These are phyloP conservation scores for Sepioteuthis lessoniana DNA, from an alignment of 2,888 invertebrate genomes.

Conservation along the genomic window DNA sequence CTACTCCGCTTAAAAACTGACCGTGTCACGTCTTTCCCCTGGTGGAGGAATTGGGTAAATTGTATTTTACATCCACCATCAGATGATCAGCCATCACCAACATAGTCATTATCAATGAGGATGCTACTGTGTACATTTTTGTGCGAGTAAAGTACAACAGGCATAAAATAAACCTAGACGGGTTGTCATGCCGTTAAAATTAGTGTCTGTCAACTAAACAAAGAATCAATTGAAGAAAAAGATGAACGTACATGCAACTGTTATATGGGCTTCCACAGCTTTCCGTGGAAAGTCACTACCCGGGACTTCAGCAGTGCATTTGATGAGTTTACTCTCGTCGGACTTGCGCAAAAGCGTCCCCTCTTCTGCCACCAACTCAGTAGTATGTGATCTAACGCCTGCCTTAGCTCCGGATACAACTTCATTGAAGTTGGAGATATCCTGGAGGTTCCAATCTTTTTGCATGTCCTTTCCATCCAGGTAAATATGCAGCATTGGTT, in stretches of 20 bases:
- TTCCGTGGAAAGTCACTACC: conserved; percentile 23
- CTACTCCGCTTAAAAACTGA: too few species aligned
- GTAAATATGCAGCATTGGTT: conserved; percentile 40
- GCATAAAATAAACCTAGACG: too few species aligned
- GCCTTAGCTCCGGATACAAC: conserved; percentile 34
- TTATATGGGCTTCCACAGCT: conserved; percentile 17
- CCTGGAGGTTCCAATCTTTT: conserved; percentile 34
- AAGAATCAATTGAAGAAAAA: background rate
- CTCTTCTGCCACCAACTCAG: conserved; percentile 40
- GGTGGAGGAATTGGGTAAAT: too few species aligned
- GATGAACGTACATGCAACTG: background rate
- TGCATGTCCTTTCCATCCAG: conserved; percentile 42
- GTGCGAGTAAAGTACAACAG: too few species aligned
- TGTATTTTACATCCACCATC: too few species aligned
- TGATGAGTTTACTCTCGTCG: conserved; percentile 21
- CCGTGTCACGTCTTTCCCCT: too few species aligned
- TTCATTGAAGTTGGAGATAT: conserved; percentile 25
- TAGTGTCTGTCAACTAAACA: too few species aligned
- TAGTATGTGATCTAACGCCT: conserved; percentile 41
- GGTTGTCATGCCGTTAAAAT: too few species aligned
- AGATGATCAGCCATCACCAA: too few species aligned
- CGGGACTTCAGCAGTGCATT: conserved; percentile 42
- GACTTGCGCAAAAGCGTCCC: conserved; percentile 24
- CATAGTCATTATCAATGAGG: too few species aligned
- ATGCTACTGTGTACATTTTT: too few species aligned